These are phyloP conservation scores for Dendrolimus kikuchii DNA, from an alignment of 1,140 invertebrate genomes.

Conservation along the genomic window DNA sequence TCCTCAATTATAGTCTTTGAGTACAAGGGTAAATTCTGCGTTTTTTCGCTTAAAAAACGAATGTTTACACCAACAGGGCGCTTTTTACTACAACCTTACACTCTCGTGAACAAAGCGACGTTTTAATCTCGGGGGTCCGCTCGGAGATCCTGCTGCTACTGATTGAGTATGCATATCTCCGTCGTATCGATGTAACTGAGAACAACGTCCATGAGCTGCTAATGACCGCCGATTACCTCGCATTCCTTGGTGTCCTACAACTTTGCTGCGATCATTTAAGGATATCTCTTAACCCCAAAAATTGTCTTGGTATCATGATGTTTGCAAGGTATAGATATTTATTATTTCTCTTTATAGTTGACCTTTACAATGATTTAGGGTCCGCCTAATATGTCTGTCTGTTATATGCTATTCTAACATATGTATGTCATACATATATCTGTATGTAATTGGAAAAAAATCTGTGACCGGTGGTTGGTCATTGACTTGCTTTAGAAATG, in stretches of 20 bases:
- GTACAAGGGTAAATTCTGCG: too few relatives aligned
- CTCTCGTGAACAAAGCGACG: conserved; percentile 77
- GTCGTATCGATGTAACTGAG: conserved; percentile 78
- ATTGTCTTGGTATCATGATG: conserved; percentile 86
- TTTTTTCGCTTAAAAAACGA: too few relatives aligned
- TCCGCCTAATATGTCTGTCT: too few relatives aligned
- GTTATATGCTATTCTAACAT: too few relatives aligned
- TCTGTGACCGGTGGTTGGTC: too few relatives aligned
- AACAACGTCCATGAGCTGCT: conserved; percentile 86
- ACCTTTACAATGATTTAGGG: too few relatives aligned
- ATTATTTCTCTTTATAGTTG: background rate
- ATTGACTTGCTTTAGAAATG: too few relatives aligned
- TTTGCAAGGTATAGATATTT: conserved; percentile 76
- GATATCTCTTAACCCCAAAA: conserved; percentile 77
- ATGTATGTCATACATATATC: too few relatives aligned
- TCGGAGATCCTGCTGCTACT: conserved; percentile 82
- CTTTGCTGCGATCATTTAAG: conserved; percentile 84
- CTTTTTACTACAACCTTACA: conserved; percentile 88
- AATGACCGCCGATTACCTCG: conserved; percentile 84
- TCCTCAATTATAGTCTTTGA: too few relatives aligned
- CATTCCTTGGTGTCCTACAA: conserved; percentile 83
- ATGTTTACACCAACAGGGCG: conserved; percentile 69
- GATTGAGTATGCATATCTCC: conserved; percentile 87
- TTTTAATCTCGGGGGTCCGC: conserved; percentile 83
- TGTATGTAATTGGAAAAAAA: too few relatives aligned